These are phyloP conservation scores for Sebastes schlegelii DNA, from an alignment of 2,113 vertebrate species.

Conservation along the genomic window DNA sequence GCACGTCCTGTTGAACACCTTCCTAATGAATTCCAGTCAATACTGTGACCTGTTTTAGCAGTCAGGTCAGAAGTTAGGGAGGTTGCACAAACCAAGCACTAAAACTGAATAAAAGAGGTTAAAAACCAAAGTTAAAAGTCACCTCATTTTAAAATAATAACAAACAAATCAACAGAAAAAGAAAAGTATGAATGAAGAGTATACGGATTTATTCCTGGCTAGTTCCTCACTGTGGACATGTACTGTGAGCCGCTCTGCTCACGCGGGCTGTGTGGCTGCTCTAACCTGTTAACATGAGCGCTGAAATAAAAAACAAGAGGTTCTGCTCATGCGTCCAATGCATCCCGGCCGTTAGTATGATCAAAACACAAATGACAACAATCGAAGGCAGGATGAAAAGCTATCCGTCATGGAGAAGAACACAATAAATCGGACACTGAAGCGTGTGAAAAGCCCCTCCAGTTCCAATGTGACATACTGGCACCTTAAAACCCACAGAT, in stretches of 20 bases:
- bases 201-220: neutral
- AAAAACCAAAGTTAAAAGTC: neutral
- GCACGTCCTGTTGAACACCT: slow-evolving; percentile 35
- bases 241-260: no score
- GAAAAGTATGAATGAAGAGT: neutral
- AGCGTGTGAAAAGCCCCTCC: neutral
- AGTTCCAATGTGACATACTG: neutral
- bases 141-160: neutral
- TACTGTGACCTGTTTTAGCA: slow-evolving; percentile 8
- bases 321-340: no score
- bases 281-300: no score
- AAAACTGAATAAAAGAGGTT: neutral
- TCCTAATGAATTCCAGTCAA: slow-evolving; percentile 49
- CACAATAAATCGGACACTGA: neutral
- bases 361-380: neutral
- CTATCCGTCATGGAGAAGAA: neutral
- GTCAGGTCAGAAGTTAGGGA: slow-evolving; percentile 8
- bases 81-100: neutral
- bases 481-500: neutral
- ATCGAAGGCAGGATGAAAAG: neutral
- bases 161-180: neutral
- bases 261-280: no score
- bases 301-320: no score
- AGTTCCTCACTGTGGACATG: no score
- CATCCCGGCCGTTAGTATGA: no score